These are phyloP conservation scores for Lissocephala sabroskyi DNA, from an alignment of 2,888 invertebrate genomes.

Conservation along the genomic window DNA sequence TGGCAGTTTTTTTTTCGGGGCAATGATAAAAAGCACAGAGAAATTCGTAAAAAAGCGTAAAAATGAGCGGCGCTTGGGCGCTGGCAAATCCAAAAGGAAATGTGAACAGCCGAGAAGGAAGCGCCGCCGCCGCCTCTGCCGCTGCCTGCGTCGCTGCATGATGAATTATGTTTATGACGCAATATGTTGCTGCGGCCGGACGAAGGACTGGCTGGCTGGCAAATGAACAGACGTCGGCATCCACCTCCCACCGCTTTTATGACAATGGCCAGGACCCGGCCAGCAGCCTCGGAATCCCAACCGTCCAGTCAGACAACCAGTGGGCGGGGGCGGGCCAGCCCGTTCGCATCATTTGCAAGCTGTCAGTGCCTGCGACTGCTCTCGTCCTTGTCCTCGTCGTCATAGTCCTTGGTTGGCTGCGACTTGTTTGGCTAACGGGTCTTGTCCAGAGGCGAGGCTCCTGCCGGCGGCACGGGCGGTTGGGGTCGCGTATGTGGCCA, in stretches of 20 bases:
- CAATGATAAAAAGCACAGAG: constrained; percentile 10
- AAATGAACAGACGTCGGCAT: neutral
- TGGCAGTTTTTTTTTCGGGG: constrained; percentile 26
- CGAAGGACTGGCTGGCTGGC: constrained; percentile 1
- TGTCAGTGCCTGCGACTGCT: constrained; percentile 34
- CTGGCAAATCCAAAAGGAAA: constrained; percentile 57
- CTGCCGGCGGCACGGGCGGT: neutral
- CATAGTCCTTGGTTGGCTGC: neutral
- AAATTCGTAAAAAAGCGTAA: constrained; percentile 52
- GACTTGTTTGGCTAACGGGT: neutral
- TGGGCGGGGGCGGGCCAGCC: constrained; percentile 14
- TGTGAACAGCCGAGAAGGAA: constrained; percentile 25
- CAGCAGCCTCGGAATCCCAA: neutral
- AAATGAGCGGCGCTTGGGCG: too few relatives aligned
- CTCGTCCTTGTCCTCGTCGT: too few relatives aligned
- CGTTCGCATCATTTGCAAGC: constrained; percentile 50
- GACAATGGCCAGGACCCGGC: constrained; percentile 36
- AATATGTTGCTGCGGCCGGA: constrained; percentile 51
- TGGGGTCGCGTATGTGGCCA: constrained; percentile 15
- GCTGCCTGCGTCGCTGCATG: too few relatives aligned
- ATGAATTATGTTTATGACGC: constrained; percentile 66
- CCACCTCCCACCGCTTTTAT: constrained; percentile 30
- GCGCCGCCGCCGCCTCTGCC: too few relatives aligned
- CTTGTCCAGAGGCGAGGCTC: neutral
- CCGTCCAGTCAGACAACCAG: too few relatives aligned